Conservation (phyloP, 2,888 invertebrate genomes). For the Eilema sororculum region DNA sequence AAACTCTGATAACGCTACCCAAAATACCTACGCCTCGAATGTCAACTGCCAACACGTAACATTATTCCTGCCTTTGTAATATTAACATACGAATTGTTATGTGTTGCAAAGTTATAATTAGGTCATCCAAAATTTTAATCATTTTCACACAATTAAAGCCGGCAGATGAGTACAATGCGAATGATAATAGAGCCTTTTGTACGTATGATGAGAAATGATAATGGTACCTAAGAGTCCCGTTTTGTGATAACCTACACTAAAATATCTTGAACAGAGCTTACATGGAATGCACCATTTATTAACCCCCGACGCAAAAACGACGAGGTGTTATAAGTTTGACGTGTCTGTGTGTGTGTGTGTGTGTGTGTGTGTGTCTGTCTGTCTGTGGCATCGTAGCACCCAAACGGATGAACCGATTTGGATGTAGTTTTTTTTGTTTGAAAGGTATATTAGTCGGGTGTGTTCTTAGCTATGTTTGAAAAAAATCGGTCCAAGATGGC, state of each 20-base stretch:
- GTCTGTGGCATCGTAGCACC: too few species aligned
- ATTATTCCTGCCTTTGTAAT: background rate
- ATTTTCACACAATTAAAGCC: conserved; percentile 27
- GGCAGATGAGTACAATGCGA: background rate
- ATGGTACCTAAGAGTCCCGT: background rate
- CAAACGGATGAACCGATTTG: too few species aligned
- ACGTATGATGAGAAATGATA: background rate
- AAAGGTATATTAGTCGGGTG: too few species aligned
- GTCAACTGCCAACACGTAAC: background rate
- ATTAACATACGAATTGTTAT: conserved; percentile 6
- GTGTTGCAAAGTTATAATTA: conserved; percentile 45
- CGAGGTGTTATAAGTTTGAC: too few species aligned
- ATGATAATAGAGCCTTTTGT: background rate
- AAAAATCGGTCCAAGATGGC: too few species aligned
- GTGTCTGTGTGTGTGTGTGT: too few species aligned
- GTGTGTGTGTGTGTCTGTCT: too few species aligned
- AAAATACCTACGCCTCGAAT: background rate
- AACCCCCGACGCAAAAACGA: too few species aligned
- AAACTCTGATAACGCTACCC: background rate
- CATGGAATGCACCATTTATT: background rate
- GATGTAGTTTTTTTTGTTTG: too few species aligned
- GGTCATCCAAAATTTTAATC: conserved; percentile 44
- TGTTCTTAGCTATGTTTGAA: too few species aligned
- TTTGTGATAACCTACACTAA: background rate
- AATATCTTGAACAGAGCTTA: background rate